A percentile compares a stretch with the other conserved stretches of the same genome.
Conservation (phyloP, 1,140 invertebrate species). For the Bemisia tabaci region DNA sequence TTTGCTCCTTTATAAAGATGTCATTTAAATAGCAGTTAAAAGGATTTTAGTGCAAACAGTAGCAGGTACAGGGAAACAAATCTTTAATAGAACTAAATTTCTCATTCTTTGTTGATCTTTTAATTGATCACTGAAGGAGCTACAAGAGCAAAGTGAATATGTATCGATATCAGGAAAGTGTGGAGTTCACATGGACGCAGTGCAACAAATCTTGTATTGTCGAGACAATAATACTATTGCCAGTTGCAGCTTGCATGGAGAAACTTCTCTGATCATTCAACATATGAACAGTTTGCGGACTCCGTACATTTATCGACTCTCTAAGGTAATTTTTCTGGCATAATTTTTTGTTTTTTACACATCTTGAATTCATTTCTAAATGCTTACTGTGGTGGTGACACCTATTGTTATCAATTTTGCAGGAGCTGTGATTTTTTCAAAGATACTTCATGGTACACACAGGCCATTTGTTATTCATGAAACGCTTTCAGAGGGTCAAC, state of each 20-base stretch:
- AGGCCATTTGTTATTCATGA: too few relatives aligned
- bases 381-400: too few relatives aligned
- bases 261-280: conserved; percentile 31
- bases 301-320: conserved; percentile 35
- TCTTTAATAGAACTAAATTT: too few relatives aligned
- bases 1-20: too few relatives aligned
- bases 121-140: too few relatives aligned
- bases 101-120: background rate
- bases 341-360: background rate
- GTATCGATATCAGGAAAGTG: conserved; percentile 8
- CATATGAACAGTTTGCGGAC: conserved; percentile 31
- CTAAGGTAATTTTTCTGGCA: conserved; percentile 29
- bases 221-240: conserved; percentile 30
- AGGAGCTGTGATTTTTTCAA: too few relatives aligned
- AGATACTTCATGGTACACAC: too few relatives aligned
- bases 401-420: too few relatives aligned
- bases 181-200: conserved; percentile 29
- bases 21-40: too few relatives aligned
- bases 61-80: too few relatives aligned
- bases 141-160: conserved; percentile 18
- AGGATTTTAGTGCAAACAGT: too few relatives aligned
- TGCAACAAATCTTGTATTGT: conserved; percentile 31
- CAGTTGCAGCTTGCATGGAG: conserved; percentile 35
- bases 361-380: conserved; percentile 4
- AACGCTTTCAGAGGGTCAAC: too few relatives aligned